These are phyloP conservation scores for Arrhopalites spinosus DNA, from an alignment of 2,888 invertebrate genomes.

Conservation along the genomic window DNA sequence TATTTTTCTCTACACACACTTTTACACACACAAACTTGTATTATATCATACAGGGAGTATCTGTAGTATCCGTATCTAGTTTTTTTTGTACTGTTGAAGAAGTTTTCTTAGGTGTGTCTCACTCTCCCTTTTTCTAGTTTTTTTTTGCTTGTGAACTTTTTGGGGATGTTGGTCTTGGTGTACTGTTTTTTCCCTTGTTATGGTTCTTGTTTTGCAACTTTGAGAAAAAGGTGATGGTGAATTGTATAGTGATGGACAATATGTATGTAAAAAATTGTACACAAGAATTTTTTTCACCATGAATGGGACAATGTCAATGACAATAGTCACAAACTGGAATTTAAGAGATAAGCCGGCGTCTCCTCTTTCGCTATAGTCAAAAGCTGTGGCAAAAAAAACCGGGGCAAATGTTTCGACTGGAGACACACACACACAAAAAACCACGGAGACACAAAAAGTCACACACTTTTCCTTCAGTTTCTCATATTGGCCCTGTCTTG, in stretches of 20 bases:
- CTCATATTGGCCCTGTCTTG: neutral
- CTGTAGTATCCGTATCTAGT: no score
- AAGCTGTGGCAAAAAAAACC: neutral
- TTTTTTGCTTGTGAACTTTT: constrained; percentile 11
- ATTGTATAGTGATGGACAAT: neutral
- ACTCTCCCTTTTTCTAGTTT: neutral
- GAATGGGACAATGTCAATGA: neutral
- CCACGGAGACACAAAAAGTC: neutral
- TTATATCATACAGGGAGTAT: no score
- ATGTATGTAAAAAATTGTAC: no score
- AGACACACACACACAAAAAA: neutral
- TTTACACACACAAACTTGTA: neutral
- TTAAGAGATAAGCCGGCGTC: constrained; percentile 14
- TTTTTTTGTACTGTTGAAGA: no score
- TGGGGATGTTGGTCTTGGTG: neutral
- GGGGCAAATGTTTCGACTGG: no score
- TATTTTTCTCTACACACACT: neutral
- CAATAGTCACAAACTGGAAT: constrained; percentile 25
- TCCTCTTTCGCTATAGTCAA: neutral
- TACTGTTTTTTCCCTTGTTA: no score
- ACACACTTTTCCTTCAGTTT: neutral
- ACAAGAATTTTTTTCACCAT: no score
- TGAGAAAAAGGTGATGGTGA: neutral
- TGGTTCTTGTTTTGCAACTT: constrained; percentile 19
- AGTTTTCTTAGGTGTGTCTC: no score